phyloP scores from a whole-genome alignment of 2,888 invertebrate genomes.

The Rhodophaea formosa region DNA sequence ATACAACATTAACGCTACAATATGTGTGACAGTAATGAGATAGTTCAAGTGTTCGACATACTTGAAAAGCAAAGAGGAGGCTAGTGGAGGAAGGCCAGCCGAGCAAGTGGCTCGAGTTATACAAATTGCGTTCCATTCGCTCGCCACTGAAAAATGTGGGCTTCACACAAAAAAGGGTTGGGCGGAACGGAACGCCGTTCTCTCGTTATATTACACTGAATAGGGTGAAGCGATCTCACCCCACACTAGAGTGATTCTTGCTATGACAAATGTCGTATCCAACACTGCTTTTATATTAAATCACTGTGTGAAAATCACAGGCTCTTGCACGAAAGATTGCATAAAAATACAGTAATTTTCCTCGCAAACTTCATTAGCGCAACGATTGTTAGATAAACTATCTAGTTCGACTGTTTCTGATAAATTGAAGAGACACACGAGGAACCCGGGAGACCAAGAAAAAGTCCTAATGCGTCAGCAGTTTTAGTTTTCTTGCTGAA shows the following conservation, averaged over 20 bases:
- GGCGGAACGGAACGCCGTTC: constrained; percentile 38
- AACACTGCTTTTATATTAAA: constrained; percentile 22
- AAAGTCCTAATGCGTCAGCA: constrained; percentile 53
- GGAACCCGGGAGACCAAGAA: constrained; percentile 37
- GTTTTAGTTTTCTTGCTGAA: constrained; percentile 52
- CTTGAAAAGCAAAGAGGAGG: constrained; percentile 3
- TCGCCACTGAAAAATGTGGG: constrained; percentile 60
- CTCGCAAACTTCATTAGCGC: constrained; percentile 23
- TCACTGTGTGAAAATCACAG: constrained; percentile 14
- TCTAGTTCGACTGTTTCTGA: constrained; percentile 26
- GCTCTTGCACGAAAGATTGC: not conserved
- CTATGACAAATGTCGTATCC: constrained; percentile 50
- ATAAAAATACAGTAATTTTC: not conserved
- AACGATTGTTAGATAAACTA: constrained; percentile 24
- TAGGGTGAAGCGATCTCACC: constrained; percentile 42
- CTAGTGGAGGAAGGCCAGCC: not conserved
- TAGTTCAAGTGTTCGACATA: constrained; percentile 5
- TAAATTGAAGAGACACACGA: constrained; percentile 37
- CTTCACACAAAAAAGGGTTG: constrained; percentile 57
- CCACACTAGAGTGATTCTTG: constrained; percentile 44
- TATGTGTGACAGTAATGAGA: not conserved
- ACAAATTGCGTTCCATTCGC: constrained; percentile 65
- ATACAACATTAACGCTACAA: not conserved
- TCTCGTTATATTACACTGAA: constrained; percentile 54
- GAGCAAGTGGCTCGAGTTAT: constrained; percentile 24